These are phyloP conservation scores for Bibio marci DNA, from an alignment of 2,888 invertebrate species.

Conservation along the genomic window DNA sequence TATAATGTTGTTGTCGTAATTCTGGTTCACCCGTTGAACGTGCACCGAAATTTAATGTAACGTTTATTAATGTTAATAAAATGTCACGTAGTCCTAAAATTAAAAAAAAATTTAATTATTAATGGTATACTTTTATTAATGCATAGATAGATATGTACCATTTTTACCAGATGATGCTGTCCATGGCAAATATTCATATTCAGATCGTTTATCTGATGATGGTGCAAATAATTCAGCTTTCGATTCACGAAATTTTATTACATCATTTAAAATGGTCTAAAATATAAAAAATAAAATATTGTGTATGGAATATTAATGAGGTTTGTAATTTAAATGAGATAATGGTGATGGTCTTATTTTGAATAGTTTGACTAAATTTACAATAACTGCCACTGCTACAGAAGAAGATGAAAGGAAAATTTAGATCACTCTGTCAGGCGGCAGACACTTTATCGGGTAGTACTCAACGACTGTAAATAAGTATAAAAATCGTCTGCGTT, in stretches of 20 bases:
- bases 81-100: slow-evolving; percentile 25
- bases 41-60: slow-evolving; percentile 22
- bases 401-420: no score
- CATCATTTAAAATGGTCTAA: slow-evolving; percentile 45
- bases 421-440: no score
- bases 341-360: no score
- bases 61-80: slow-evolving; percentile 28
- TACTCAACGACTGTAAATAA: no score
- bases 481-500: no score
- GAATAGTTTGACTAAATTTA: no score
- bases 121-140: no score
- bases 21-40: slow-evolving; percentile 28
- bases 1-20: slow-evolving; percentile 36
- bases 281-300: slow-evolving; percentile 2
- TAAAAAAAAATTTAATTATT: slow-evolving; percentile 23
- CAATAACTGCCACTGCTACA: no score
- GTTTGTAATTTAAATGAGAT: no score
- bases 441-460: no score
- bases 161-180: slow-evolving; percentile 43
- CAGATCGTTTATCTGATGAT: slow-evolving; percentile 21
- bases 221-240: slow-evolving; percentile 35
- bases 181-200: slow-evolving; percentile 56
- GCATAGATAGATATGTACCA: no score
- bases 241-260: slow-evolving; percentile 42
- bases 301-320: no score